These are phyloP conservation scores for Chamaea fasciata DNA, from an alignment of 2,113 vertebrate species.

Conservation along the genomic window DNA sequence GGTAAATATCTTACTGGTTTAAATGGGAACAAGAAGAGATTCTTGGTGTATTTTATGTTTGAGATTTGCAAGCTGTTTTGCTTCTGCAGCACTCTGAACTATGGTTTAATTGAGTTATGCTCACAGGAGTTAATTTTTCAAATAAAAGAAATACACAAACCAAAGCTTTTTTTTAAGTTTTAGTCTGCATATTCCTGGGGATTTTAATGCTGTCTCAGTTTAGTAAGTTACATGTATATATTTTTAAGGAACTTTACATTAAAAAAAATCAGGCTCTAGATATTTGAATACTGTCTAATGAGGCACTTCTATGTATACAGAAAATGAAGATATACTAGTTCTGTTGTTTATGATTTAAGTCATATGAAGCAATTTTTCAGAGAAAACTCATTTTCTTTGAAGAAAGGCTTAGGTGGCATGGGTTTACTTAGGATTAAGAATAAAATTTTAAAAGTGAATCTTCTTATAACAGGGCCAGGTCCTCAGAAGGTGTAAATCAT, in stretches of 20 bases:
- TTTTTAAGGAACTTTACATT: background rate
- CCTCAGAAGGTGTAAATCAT: background rate
- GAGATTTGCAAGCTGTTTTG: background rate
- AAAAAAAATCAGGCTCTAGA: background rate
- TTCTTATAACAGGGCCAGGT: background rate
- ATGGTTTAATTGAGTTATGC: background rate
- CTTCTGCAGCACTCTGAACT: background rate
- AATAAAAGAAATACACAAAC: background rate
- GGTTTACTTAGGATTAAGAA: constrained; percentile 17
- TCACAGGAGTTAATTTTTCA: background rate
- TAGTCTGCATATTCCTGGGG: background rate
- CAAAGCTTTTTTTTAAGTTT: background rate
- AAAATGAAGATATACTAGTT: background rate
- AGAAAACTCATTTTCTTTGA: background rate
- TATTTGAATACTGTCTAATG: background rate
- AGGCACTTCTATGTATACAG: background rate
- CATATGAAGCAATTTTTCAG: background rate
- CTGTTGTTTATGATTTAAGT: background rate
- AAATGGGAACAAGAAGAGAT: background rate
- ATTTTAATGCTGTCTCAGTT: background rate
- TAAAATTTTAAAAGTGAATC: constrained; percentile 9
- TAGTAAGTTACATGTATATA: background rate
- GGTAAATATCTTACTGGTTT: background rate
- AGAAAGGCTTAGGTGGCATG: background rate
- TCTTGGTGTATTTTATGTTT: background rate